Conservation (phyloP, 2,113 vertebrate genomes). For the Syngnathus typhle region DNA sequence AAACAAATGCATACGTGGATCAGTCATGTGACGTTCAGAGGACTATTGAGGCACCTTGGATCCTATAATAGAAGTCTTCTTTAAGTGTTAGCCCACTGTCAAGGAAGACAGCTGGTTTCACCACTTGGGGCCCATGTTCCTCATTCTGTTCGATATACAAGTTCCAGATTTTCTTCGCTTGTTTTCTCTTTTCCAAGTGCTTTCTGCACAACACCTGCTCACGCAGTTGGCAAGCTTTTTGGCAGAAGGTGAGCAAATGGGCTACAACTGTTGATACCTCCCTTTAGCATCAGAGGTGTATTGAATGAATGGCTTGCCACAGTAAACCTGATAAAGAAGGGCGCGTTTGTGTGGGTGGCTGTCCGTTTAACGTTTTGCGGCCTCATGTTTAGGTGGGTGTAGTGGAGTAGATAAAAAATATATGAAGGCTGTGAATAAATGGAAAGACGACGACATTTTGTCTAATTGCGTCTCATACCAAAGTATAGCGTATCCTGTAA, state of each 20-base stretch:
- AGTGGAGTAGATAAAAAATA: slow-evolving; percentile 40
- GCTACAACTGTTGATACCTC: slow-evolving; percentile 6
- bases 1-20: too few relatives aligned
- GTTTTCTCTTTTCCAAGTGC: slow-evolving; percentile 22
- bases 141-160: slow-evolving; percentile 11
- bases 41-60: neutral
- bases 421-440: too few relatives aligned
- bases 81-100: slow-evolving; percentile 31
- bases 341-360: slow-evolving; percentile 10
- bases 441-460: too few relatives aligned
- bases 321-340: slow-evolving; percentile 20
- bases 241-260: slow-evolving; percentile 35
- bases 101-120: slow-evolving; percentile 12
- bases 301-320: too few relatives aligned
- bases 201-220: slow-evolving; percentile 58
- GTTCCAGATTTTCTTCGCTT: slow-evolving; percentile 44
- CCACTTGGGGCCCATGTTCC: slow-evolving; percentile 13
- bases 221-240: slow-evolving; percentile 43
- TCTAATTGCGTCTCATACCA: too few relatives aligned
- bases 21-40: too few relatives aligned
- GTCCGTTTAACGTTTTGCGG: neutral
- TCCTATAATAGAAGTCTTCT: slow-evolving; percentile 23
- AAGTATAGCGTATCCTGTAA: too few relatives aligned
- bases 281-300: too few relatives aligned
- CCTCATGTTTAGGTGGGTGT: neutral